phyloP scores from a whole-genome alignment of 2,113 vertebrate species.

The Hemicordylus capensis region DNA sequence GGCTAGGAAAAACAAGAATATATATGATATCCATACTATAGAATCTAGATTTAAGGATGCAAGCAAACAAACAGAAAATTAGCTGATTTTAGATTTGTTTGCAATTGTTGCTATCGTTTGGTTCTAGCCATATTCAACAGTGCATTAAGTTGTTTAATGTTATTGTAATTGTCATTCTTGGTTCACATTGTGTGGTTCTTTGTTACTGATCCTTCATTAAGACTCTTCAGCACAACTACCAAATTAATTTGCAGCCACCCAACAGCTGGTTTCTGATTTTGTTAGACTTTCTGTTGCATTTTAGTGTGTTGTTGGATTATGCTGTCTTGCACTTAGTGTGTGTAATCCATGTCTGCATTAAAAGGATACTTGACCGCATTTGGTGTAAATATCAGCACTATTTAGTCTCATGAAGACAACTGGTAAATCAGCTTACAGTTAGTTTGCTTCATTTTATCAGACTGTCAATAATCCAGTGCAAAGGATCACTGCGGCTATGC shows the following conservation, averaged over 20 bases:
- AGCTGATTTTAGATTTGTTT: not conserved
- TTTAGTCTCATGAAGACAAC: conserved; percentile 44
- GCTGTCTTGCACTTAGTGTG: conserved; percentile 51
- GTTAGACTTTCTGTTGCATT: conserved; percentile 48
- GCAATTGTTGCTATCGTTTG: not conserved
- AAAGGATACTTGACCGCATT: conserved; percentile 60
- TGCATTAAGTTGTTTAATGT: not conserved
- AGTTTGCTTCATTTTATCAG: conserved; percentile 50
- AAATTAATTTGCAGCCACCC: conserved; percentile 52
- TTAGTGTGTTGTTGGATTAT: conserved; percentile 57
- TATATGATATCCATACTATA: not conserved
- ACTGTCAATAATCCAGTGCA: conserved; percentile 35
- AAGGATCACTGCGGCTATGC: conserved; percentile 38
- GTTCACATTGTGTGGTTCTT: not conserved
- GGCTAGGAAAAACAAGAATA: not conserved
- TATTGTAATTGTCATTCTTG: not conserved
- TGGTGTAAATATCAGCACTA: conserved; percentile 51
- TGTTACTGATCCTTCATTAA: conserved; percentile 18
- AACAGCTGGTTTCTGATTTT: conserved; percentile 57
- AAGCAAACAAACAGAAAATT: not conserved
- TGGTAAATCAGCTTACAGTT: conserved; percentile 62
- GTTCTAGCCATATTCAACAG: not conserved
- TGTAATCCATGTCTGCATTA: conserved; percentile 62
- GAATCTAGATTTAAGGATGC: not conserved
- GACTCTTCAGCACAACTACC: conserved; percentile 25